Evolutionary conservation across 2,888 invertebrate genomes (phyloP), one percentile per base, ranked within the genome.

Genomic region (Drosophila putrida): DNA sequence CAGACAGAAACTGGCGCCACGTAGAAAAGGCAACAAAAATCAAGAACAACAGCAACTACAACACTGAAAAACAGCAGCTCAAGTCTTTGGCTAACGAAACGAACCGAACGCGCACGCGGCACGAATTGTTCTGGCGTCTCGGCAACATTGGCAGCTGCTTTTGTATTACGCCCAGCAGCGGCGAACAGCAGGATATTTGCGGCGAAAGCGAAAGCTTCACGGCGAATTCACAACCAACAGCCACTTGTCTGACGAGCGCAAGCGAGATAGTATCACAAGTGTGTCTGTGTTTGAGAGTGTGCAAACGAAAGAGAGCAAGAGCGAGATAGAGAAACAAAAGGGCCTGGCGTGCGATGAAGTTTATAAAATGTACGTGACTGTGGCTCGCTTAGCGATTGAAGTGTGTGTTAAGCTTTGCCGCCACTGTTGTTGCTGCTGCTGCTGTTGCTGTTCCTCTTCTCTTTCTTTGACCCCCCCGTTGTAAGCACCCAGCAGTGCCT

Each of bases 21-120:
- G 53, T 20, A 62, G 31, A 33, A 36, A 57, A 27, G 13, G 39
- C 35, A 60, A 20, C 46, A 25, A 25, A 11, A 44, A 35, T 31
- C 15, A 49, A 20, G 36, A 39, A 41, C 46, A 49, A 49, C 49
- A 44, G 53, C n/a, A 41, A 54, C 39, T 58, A 28, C 41, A 27
- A 38, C 44, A 53, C 46, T 57, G n/a, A 58, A 10, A 54, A 11
- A 11, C 61, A 38, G 36, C 38, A 43, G 28, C 43, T 33, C n/a
- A 36, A 53, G 13, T 53, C 53, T 39, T 64, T 64, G 13, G 35
- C 49, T 6, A 53, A 68, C 47, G 41, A 60, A 75, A 83, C 88
- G 83, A 80, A 89, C 88, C 88, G 90, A 73, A 89, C 90, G 83
- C 89, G 87, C 80, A 75, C 83, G 78, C 85, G 77, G 82, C 75